phyloP scores from a whole-genome alignment of 2,888 invertebrate genomes.

The Philereme vetulata region DNA sequence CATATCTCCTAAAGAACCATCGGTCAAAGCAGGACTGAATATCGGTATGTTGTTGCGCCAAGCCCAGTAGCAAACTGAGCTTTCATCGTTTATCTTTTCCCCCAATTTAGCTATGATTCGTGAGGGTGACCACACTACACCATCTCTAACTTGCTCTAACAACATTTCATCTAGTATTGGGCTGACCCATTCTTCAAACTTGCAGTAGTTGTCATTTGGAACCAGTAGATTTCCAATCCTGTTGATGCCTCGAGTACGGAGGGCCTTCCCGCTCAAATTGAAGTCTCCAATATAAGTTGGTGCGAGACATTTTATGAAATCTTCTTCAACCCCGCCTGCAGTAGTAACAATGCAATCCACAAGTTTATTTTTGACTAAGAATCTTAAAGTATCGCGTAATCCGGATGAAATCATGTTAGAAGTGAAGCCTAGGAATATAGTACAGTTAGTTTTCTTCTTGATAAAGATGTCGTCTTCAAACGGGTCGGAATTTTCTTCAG shows the following conservation, averaged over 20 bases:
- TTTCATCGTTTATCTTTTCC: conserved; percentile 93
- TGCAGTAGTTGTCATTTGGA: conserved; percentile 99
- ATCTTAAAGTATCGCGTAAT: conserved; percentile 94
- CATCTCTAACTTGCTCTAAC: conserved; percentile 90
- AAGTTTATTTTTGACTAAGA: conserved; percentile 85
- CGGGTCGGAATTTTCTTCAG: conserved; percentile 85
- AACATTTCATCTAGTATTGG: conserved; percentile 96
- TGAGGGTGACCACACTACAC: conserved; percentile 93
- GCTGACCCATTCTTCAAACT: conserved; percentile 98
- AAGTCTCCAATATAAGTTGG: conserved; percentile 98
- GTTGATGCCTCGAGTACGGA: conserved; percentile 95
- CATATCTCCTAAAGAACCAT: conserved; percentile 99
- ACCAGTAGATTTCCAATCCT: conserved; percentile 95
- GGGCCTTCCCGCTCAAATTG: conserved; percentile 89
- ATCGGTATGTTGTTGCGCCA: conserved; percentile 98
- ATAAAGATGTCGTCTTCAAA: conserved; percentile 93
- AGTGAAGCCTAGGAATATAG: conserved; percentile 98
- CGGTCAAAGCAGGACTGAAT: conserved; percentile 98
- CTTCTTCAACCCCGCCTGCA: conserved; percentile 99
- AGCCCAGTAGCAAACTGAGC: conserved; percentile 98
- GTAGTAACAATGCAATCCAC: conserved; percentile 98
- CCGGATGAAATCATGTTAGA: conserved; percentile 99
- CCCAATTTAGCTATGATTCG: conserved; percentile 88
- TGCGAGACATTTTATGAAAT: conserved; percentile 98
- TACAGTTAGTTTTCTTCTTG: conserved; percentile 90